Conservation (phyloP, 2,888 invertebrate species). For the Pteria penguin region DNA sequence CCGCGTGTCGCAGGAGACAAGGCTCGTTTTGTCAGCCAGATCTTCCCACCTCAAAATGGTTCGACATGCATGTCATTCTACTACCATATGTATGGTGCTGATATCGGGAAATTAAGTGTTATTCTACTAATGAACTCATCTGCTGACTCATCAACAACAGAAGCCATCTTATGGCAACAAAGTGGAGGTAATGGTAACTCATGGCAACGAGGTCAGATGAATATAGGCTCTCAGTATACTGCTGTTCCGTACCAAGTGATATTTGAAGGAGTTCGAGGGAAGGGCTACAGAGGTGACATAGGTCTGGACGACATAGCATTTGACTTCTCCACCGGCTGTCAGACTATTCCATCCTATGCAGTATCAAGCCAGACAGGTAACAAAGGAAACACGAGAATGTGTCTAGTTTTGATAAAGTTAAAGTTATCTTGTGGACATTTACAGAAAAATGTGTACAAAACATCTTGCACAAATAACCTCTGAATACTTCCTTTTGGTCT, state of each 20-base stretch:
- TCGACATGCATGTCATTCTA: constrained; percentile 63
- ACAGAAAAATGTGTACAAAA: too few species aligned
- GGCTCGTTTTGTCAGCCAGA: constrained; percentile 58
- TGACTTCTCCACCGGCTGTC: constrained; percentile 47
- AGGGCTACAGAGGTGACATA: constrained; percentile 62
- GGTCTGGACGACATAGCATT: constrained; percentile 61
- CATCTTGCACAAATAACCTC: too few species aligned
- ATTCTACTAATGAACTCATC: constrained; percentile 61
- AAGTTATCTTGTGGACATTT: neutral
- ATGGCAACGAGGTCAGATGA: constrained; percentile 70
- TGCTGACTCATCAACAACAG: constrained; percentile 51
- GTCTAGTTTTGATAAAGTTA: neutral
- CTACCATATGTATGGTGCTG: constrained; percentile 69
- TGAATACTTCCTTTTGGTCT: too few species aligned
- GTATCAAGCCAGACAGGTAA: constrained; percentile 42
- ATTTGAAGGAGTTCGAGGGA: constrained; percentile 64
- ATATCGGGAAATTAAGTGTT: constrained; percentile 62
- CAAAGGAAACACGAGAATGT: neutral
- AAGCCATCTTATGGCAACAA: constrained; percentile 63
- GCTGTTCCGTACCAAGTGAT: constrained; percentile 65
- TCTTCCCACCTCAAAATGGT: constrained; percentile 50
- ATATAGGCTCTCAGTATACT: constrained; percentile 62
- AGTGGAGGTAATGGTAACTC: constrained; percentile 59
- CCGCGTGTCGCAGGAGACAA: constrained; percentile 58
- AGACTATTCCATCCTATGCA: constrained; percentile 57